Evolutionary conservation across 2,888 invertebrate species (phyloP).

Genomic region (Coenonympha glycerion): DNA sequence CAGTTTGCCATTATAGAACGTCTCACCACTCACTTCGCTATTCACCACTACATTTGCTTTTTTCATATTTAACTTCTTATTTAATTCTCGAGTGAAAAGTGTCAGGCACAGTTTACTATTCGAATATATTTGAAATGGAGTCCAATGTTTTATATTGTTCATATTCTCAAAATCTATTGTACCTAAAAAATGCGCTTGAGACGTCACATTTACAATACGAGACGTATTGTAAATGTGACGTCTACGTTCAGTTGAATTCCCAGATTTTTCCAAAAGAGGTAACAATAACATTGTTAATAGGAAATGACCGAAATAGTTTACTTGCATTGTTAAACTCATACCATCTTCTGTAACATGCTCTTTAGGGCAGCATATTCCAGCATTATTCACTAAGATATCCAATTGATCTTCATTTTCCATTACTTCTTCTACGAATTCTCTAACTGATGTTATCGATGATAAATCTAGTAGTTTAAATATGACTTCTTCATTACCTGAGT

Average conservation of each 20-base stretch:
- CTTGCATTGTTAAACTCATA: conserved; percentile 89
- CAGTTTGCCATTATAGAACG: conserved; percentile 74
- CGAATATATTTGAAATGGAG: conserved; percentile 67
- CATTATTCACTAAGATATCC: conserved; percentile 90
- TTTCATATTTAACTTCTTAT: conserved; percentile 77
- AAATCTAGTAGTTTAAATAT: conserved; percentile 82
- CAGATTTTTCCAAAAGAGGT: conserved; percentile 80
- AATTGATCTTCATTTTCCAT: conserved; percentile 62
- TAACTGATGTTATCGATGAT: conserved; percentile 71
- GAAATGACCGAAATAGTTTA: conserved; percentile 94
- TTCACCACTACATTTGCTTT: conserved; percentile 82
- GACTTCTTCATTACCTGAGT: conserved; percentile 79
- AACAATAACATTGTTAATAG: conserved; percentile 89
- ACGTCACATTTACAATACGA: conserved; percentile 84
- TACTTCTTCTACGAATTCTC: conserved; percentile 27
- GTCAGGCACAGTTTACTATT: conserved; percentile 82
- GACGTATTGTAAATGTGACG: conserved; percentile 77
- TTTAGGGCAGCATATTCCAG: conserved; percentile 81
- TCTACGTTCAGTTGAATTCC: no score
- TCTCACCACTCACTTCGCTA: conserved; percentile 46
- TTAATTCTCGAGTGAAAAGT: conserved; percentile 81
- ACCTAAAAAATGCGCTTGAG: conserved; percentile 79
- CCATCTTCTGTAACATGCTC: conserved; percentile 81
- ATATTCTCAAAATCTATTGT: conserved; percentile 79
- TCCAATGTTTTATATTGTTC: conserved; percentile 61